Evolutionary conservation across 1,140 invertebrate species (phyloP).

Genomic region (Drosophila seguyi): DNA sequence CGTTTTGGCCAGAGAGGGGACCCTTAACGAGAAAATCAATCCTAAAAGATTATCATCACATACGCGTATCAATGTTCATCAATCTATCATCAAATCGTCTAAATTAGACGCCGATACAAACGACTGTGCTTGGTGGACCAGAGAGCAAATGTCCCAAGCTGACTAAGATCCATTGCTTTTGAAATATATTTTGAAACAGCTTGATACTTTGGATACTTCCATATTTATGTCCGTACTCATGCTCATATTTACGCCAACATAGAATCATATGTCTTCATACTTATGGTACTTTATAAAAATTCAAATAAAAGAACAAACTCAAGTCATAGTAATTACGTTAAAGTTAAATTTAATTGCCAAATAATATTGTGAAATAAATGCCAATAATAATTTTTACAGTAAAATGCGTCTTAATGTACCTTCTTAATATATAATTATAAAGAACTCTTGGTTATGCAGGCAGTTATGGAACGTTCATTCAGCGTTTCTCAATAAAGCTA

Average conservation of each 20-base stretch:
- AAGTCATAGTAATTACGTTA: conserved; percentile 83
- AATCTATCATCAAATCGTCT: conserved; percentile 73
- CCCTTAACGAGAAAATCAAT: conserved; percentile 44
- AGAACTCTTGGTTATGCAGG: too few species aligned
- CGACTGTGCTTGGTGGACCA: conserved; percentile 25
- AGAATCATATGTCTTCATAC: conserved; percentile 46
- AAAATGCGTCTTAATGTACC: conserved; percentile 41
- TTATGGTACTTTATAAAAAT: conserved; percentile 36
- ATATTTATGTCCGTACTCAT: conserved; percentile 22
- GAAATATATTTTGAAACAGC: conserved; percentile 36
- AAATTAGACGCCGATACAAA: conserved; percentile 76
- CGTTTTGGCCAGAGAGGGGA: conserved; percentile 30
- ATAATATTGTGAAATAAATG: conserved; percentile 69
- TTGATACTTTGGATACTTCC: conserved; percentile 31
- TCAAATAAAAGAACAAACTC: conserved; percentile 57
- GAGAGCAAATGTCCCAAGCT: conserved; percentile 3
- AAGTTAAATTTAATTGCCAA: conserved; percentile 71
- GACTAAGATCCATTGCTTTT: conserved; percentile 51
- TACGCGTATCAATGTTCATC: conserved; percentile 31
- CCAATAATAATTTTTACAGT: conserved; percentile 74
- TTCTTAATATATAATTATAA: background rate
- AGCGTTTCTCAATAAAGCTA: too few species aligned
- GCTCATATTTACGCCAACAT: conserved; percentile 18
- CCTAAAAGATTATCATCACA: conserved; percentile 35
- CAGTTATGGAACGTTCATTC: too few species aligned